phyloP scores from a whole-genome alignment of 2,888 invertebrate species.

The Ophion slaviceki region DNA sequence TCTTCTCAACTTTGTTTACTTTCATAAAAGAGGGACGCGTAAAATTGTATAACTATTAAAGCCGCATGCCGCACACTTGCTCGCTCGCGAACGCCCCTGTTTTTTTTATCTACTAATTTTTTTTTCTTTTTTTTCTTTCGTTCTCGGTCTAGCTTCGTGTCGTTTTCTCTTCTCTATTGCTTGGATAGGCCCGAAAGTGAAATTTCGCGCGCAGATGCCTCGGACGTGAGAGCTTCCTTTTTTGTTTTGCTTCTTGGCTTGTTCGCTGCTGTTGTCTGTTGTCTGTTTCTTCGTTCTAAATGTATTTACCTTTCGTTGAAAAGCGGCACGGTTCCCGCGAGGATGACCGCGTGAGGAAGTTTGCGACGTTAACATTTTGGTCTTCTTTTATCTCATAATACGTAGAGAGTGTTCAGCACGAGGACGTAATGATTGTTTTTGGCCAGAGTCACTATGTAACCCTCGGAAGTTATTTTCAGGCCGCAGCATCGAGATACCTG shows the following conservation, averaged over 20 bases:
- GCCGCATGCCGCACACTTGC: slow-evolving; percentile 76
- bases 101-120: slow-evolving; percentile 63
- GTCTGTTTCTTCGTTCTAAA: slow-evolving; percentile 23
- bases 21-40: slow-evolving; percentile 80
- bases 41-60: slow-evolving; percentile 78
- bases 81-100: slow-evolving; percentile 62
- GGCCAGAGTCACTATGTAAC: slow-evolving; percentile 97
- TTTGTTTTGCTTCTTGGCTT: slow-evolving; percentile 13
- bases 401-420: slow-evolving; percentile 96
- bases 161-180: slow-evolving; percentile 74
- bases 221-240: slow-evolving; percentile 67
- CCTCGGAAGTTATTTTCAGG: slow-evolving; percentile 98
- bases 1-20: slow-evolving; percentile 74
- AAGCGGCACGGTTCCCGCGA: slow-evolving; percentile 74
- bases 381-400: slow-evolving; percentile 89
- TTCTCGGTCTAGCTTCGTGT: slow-evolving; percentile 19
- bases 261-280: slow-evolving; percentile 21
- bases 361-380: slow-evolving; percentile 72
- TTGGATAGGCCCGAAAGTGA: slow-evolving; percentile 81
- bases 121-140: slow-evolving; percentile 61
- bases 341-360: slow-evolving; percentile 75
- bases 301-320: slow-evolving; percentile 77
- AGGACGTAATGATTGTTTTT: slow-evolving; percentile 99
- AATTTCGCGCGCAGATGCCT: slow-evolving; percentile 68
- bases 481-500: slow-evolving; percentile 99